Evolutionary conservation across 1,140 invertebrate species (phyloP), one percentile per base, ranked within the genome.

Genomic region (Euborellia annulipes): DNA sequence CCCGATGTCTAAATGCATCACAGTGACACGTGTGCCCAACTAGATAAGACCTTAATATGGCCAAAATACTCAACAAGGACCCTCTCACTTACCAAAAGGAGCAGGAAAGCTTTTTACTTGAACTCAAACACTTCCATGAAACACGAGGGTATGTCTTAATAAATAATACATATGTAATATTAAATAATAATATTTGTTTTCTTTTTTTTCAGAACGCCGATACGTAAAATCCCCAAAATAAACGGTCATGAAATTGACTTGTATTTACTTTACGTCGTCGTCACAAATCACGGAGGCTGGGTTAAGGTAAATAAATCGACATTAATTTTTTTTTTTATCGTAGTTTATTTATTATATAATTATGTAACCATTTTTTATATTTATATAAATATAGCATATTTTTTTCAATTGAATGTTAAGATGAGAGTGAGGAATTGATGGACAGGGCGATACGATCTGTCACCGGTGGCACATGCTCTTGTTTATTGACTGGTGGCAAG

Each of bases 271-370:
- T 94, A 94, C 63, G 77, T 76, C 50, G 72, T 90, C 55, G 89
- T 94, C n/a, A 91, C 84, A 49, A 78, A 79, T 42, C 73, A 83
- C 57, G 90, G 90, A 55, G 91, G 91, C 58, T 87, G 90, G 75
- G 77, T 88, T 55, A 92, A 89, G 78, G 89, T 94, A 65, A 74
- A 71, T 55, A 0, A 9, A 45, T n/a, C n/a, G n/a, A n/a, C n/a
- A n/a, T n/a, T n/a, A n/a, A n/a, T n/a, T n/a, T n/a, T n/a, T n/a
- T n/a, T n/a, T n/a, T n/a, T n/a, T n/a, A n/a, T n/a, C n/a, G n/a
- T n/a, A n/a, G n/a, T n/a, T n/a, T n/a, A n/a, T n/a, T n/a, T n/a
- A n/a, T n/a, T n/a, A n/a, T n/a, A n/a, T n/a, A n/a, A n/a, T n/a
- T n/a, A n/a, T n/a, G n/a, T n/a, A n/a, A n/a, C n/a, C n/a, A n/a